Evolutionary conservation across 2,888 invertebrate species (phyloP).

Genomic region (Cartodere bifasciata): DNA sequence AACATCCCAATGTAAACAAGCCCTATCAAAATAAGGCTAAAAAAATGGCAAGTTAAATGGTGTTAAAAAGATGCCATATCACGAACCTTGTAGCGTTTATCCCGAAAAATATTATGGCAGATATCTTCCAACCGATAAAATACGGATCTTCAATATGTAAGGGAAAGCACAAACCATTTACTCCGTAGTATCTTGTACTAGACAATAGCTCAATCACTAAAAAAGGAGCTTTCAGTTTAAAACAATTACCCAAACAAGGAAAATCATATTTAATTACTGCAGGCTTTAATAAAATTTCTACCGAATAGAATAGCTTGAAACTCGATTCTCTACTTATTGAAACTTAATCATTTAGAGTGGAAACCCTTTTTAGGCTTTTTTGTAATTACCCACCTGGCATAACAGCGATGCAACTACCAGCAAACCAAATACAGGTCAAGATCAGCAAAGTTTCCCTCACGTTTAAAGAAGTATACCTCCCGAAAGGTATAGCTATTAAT

Average conservation of each 20-base stretch:
- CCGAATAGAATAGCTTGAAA: too few species aligned
- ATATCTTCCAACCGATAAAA: constrained; percentile 57
- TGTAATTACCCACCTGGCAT: constrained; percentile 42
- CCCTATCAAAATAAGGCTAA: constrained; percentile 43
- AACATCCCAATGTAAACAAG: constrained; percentile 49
- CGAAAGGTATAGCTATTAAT: constrained; percentile 46
- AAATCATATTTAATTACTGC: background rate
- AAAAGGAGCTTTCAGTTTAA: constrained; percentile 8
- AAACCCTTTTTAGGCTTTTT: too few species aligned
- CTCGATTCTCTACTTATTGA: too few species aligned
- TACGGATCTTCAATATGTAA: constrained; percentile 56
- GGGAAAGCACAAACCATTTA: constrained; percentile 57
- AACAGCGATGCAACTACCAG: constrained; percentile 44
- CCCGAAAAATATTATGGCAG: constrained; percentile 55
- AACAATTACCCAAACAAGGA: background rate
- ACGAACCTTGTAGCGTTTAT: constrained; percentile 44
- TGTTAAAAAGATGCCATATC: background rate
- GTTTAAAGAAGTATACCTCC: constrained; percentile 40
- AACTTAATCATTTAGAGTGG: too few species aligned
- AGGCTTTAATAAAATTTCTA: too few species aligned
- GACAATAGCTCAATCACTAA: constrained; percentile 44
- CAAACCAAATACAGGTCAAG: constrained; percentile 44
- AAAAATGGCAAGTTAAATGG: constrained; percentile 12
- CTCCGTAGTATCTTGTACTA: constrained; percentile 50
- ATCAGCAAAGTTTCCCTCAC: constrained; percentile 38